Evolutionary conservation across 2,888 invertebrate genomes (phyloP), one percentile per base, ranked within the genome.

Genomic region (Trileptium ribeirensis): DNA sequence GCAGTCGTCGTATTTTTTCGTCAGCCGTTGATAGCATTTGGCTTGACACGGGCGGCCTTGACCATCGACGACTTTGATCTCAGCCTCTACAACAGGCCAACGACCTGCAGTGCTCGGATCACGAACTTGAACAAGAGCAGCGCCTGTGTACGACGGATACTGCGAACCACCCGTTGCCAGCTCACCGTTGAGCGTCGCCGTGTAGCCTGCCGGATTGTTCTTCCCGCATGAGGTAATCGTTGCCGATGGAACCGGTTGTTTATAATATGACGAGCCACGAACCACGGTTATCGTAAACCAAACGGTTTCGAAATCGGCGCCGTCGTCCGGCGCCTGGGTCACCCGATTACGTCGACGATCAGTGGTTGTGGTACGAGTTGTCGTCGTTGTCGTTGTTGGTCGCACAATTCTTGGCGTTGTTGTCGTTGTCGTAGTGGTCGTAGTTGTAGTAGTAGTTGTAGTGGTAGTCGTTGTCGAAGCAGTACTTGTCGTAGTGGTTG

Each of bases 151-250:
- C n/a, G 40, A n/a, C 39, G 82, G 82, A 51, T 81, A 82, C 1
- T 31, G 29, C 24, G 67, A 8, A 1, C 37, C 40, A 64, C 2
- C 24, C 37, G 38, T 36, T n/a, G 1, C 33, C 0, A 51, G 38
- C 33, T n/a, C 39, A 1, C 81, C 82, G 24, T n/a, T 1, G 33
- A 79, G n/a, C 3, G 34, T 1, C 36, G 80, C 70, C 1, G 81
- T 81, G 79, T 82, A 82, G 51, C 82, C 79, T 19, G 37, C 29
- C 39, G 82, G 82, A 1, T 74, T 74, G 79, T 81, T 81, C 31
- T 36, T 2, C 1, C 82, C 82, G 36, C 34, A 40, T 15, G 39
- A 24, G 3, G 24, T 81, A 33, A 78, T 38, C 3, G 29, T 19
- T 3, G 34, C 37, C 1, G 31, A 64, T 19, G 39, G 31, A 1